These are phyloP conservation scores for Portunus trituberculatus DNA, from an alignment of 1,140 invertebrate genomes.

Conservation along the genomic window DNA sequence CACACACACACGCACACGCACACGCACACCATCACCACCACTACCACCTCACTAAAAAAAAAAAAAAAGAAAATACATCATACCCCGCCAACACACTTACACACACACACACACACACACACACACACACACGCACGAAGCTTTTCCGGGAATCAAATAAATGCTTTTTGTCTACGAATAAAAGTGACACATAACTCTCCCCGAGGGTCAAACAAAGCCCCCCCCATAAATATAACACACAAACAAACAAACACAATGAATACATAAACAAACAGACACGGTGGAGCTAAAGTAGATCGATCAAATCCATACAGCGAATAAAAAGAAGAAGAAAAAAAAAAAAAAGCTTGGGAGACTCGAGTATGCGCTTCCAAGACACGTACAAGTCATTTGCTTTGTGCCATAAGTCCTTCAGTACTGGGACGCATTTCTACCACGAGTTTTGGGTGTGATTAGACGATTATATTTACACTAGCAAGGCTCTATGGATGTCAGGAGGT, in stretches of 20 bases:
- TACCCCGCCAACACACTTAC: background rate
- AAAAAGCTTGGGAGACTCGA: background rate
- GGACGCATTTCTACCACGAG: no score
- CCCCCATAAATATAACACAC: background rate
- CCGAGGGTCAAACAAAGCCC: background rate
- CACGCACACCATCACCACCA: background rate
- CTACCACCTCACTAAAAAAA: no score
- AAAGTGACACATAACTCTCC: background rate
- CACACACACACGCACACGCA: slow-evolving; percentile 17
- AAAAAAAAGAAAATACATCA: background rate
- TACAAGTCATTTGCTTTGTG: no score
- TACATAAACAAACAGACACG: background rate
- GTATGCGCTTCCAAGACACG: no score
- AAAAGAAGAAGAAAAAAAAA: background rate
- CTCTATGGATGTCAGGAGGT: no score
- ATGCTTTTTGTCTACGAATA: background rate
- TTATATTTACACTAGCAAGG: no score
- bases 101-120: slow-evolving; percentile 20
- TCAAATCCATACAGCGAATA: background rate
- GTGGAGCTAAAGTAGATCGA: background rate
- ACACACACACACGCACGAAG: background rate
- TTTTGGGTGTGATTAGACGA: no score
- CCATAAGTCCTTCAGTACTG: no score
- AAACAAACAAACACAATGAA: background rate
- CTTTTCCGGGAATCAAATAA: slow-evolving; percentile 14